phyloP scores from a whole-genome alignment of 2,888 invertebrate genomes.

The Rhagium mordax region DNA sequence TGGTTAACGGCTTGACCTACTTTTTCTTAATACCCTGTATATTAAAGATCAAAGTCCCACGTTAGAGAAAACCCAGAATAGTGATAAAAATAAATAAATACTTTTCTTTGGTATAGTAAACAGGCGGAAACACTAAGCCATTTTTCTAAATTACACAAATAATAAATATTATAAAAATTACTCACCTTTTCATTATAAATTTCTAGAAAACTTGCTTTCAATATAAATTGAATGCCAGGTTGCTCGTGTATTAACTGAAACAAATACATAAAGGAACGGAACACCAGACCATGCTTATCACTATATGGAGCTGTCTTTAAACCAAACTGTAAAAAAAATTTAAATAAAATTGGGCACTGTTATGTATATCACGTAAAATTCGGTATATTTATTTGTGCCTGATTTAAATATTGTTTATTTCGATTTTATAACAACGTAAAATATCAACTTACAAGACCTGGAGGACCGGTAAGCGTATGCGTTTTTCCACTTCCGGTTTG shows the following conservation, averaged over 20 bases:
- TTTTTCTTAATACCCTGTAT: too few relatives aligned
- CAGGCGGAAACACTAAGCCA: too few relatives aligned
- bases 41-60: too few relatives aligned
- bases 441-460: slow-evolving; percentile 79
- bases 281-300: slow-evolving; percentile 88
- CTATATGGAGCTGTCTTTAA: slow-evolving; percentile 70
- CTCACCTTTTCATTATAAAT: slow-evolving; percentile 97
- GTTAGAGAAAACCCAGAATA: too few relatives aligned
- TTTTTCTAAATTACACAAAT: too few relatives aligned
- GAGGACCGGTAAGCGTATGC: slow-evolving; percentile 94
- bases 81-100: too few relatives aligned
- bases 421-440: neutral
- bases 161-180: slow-evolving; percentile 30
- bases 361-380: too few relatives aligned
- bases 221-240: slow-evolving; percentile 84
- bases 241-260: slow-evolving; percentile 86
- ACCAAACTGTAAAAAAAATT: slow-evolving; percentile 63
- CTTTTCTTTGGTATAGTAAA: too few relatives aligned
- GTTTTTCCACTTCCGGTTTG: slow-evolving; percentile 98
- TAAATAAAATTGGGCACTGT: neutral
- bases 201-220: slow-evolving; percentile 95
- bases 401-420: too few relatives aligned
- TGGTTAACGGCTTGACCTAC: too few relatives aligned
- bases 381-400: too few relatives aligned
- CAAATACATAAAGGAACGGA: slow-evolving; percentile 91